A percentile compares a stretch with the other conserved stretches of the same genome.
phyloP scores from a whole-genome alignment of 2,888 invertebrate species.

The Patella ulyssiponensis region DNA sequence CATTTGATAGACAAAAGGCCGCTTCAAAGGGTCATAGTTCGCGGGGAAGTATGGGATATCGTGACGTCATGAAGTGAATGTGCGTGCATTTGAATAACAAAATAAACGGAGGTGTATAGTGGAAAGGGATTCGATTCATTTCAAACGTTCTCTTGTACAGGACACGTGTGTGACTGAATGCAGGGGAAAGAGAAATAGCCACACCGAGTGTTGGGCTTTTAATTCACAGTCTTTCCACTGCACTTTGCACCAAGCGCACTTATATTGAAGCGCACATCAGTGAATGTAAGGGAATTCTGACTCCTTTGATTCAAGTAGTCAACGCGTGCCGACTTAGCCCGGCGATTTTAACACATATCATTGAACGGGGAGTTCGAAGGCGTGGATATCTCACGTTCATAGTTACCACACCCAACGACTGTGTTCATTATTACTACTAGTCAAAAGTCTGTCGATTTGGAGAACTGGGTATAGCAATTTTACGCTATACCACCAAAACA shows the following conservation, averaged over 20 bases:
- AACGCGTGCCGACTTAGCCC: conserved; percentile 3
- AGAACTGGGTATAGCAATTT: no score
- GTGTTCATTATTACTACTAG: not conserved
- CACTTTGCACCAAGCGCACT: conserved; percentile 12
- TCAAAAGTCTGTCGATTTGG: not conserved
- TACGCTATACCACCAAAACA: no score
- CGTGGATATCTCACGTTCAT: conserved; percentile 9
- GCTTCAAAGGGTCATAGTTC: not conserved
- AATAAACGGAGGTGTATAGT: conserved; percentile 35
- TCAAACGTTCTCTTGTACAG: not conserved
- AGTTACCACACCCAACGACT: conserved; percentile 12
- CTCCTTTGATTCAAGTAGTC: not conserved
- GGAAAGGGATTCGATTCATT: not conserved
- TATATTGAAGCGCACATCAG: not conserved
- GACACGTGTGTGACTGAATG: conserved; percentile 10
- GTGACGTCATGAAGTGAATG: conserved; percentile 44
- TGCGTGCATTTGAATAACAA: conserved; percentile 49
- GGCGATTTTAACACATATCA: not conserved
- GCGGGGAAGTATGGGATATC: conserved; percentile 18
- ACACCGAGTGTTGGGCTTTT: not conserved
- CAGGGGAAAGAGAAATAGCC: conserved; percentile 9
- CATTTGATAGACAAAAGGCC: no score
- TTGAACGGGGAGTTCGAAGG: conserved; percentile 8
- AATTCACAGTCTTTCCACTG: conserved; percentile 2
- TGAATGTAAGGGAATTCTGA: conserved; percentile 1